Evolutionary conservation across 2,888 invertebrate genomes (phyloP).

Genomic region (Zygaena filipendulae): DNA sequence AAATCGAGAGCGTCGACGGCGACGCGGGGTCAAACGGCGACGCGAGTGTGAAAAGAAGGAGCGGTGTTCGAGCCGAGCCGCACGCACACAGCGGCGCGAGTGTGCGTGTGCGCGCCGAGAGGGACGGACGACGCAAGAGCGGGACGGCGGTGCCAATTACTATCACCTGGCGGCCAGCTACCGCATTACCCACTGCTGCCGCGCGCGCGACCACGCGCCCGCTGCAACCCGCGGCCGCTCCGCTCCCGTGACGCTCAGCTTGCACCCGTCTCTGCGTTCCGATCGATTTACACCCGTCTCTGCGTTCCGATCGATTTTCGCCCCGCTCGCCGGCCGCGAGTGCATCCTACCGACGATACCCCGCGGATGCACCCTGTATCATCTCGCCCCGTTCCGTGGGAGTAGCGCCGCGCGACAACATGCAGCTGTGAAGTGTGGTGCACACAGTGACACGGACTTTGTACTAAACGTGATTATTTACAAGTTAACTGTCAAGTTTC

Average conservation of each 20-base stretch:
- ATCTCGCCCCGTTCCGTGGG: slow-evolving; percentile 22
- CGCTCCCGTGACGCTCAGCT: slow-evolving; percentile 40
- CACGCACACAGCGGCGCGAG: slow-evolving; percentile 41
- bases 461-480: slow-evolving; percentile 35
- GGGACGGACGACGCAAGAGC: slow-evolving; percentile 60
- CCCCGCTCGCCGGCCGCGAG: slow-evolving; percentile 35
- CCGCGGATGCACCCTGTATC: slow-evolving; percentile 27
- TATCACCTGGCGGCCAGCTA: slow-evolving; percentile 72
- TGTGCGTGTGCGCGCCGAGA: slow-evolving; percentile 60
- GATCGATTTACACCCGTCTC: slow-evolving; percentile 31
- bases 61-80: slow-evolving; percentile 35
- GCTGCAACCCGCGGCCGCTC: slow-evolving; percentile 60
- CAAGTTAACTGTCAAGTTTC: slow-evolving; percentile 33
- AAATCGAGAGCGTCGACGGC: slow-evolving; percentile 71
- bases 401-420: slow-evolving; percentile 34
- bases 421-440: slow-evolving; percentile 63
- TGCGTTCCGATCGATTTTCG: slow-evolving; percentile 21
- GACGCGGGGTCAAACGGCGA: slow-evolving; percentile 67
- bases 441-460: slow-evolving; percentile 49
- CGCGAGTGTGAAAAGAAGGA: slow-evolving; percentile 67
- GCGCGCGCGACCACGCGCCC: slow-evolving; percentile 70
- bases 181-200: slow-evolving; percentile 71
- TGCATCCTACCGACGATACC: slow-evolving; percentile 30
- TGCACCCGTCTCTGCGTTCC: slow-evolving; percentile 35
- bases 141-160: slow-evolving; percentile 65